Percentiles rank a stretch among this genome's conserved stretches.
These are phyloP conservation scores for Chelonoidis abingdonii DNA, from an alignment of 2,113 vertebrate genomes.

Conservation along the genomic window DNA sequence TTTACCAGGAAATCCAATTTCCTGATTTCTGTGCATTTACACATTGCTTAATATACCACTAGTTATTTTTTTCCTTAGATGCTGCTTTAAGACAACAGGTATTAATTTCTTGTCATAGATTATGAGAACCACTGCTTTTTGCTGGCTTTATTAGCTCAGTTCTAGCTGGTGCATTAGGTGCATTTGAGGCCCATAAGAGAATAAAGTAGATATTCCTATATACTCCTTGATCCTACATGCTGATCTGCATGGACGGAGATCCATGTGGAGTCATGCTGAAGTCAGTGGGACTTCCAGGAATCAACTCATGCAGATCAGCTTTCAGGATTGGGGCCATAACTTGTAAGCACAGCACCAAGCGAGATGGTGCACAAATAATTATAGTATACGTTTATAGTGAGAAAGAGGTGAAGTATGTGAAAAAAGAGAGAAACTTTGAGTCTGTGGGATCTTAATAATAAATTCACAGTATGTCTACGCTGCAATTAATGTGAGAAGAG, in stretches of 20 bases:
- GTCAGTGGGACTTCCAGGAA: background rate
- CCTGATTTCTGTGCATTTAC: background rate
- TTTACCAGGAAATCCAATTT: background rate
- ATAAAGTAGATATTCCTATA: background rate
- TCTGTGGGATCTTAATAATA: background rate
- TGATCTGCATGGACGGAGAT: background rate
- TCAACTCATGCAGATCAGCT: accelerated
- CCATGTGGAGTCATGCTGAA: background rate
- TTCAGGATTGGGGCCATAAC: background rate
- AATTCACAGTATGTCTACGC: background rate
- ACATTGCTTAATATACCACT: background rate
- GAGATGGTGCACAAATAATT: background rate
- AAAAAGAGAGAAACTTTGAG: background rate
- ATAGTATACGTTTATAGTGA: background rate
- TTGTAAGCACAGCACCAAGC: background rate
- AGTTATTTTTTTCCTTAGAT: background rate
- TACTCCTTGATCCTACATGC: accelerated
- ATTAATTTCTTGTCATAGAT: background rate
- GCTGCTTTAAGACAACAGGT: background rate
- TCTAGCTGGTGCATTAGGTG: background rate
- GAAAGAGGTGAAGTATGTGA: background rate
- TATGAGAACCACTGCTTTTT: background rate
- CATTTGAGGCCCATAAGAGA: background rate
- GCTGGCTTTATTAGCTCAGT: background rate
- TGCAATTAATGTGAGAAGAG: background rate